Conservation (phyloP, 1,140 invertebrate genomes). For the Atta texana region DNA sequence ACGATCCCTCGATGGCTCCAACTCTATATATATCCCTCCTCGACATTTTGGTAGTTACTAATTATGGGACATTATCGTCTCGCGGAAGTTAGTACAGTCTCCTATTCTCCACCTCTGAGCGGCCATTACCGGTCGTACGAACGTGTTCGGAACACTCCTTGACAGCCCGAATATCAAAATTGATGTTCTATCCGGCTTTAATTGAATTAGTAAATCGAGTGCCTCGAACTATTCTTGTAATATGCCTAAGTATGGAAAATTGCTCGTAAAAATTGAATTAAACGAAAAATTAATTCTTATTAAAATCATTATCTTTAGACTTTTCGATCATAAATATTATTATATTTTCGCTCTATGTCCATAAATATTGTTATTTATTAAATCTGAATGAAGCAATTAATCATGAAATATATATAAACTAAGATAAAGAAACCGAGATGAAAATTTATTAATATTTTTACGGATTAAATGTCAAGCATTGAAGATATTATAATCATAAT, state of each 20-base stretch:
- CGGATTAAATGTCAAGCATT: not conserved
- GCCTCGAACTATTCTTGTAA: constrained; percentile 5
- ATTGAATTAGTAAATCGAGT: constrained; percentile 64
- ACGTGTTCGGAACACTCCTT: constrained; percentile 51
- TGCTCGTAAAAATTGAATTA: not conserved
- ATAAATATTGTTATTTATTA: not conserved
- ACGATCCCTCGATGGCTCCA: not conserved
- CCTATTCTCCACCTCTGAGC: constrained; percentile 69
- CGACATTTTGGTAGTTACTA: constrained; percentile 72
- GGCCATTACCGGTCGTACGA: constrained; percentile 67
- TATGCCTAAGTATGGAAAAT: not conserved
- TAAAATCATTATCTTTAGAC: not conserved
- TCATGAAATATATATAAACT: not conserved
- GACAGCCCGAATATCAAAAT: constrained; percentile 70
- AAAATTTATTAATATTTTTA: not conserved
- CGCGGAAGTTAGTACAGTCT: constrained; percentile 71
- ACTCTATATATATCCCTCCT: constrained; percentile 56
- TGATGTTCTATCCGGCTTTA: constrained; percentile 69
- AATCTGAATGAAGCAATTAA: not conserved
- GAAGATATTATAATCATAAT: not conserved
- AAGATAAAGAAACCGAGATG: not conserved
- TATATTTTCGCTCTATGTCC: not conserved
- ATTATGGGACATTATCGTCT: constrained; percentile 74
- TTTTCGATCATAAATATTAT: not conserved
- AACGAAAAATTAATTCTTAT: not conserved